A percentile compares a stretch with the other conserved stretches of the same genome.
Conservation (phyloP, 2,113 vertebrate genomes). For the Isichthys henryi region DNA sequence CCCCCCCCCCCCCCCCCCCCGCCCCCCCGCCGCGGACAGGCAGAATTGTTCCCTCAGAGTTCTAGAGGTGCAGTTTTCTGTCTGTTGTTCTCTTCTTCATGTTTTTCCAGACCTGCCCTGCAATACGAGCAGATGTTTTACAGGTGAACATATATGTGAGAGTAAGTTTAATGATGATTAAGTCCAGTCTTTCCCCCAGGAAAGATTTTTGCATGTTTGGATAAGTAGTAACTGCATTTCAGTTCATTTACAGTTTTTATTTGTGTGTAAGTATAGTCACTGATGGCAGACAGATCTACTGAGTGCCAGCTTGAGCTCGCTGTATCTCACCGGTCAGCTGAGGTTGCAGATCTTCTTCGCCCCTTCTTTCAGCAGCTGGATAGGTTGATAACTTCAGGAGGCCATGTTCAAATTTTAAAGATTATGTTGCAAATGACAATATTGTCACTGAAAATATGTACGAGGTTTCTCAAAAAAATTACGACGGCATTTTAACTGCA, state of each 20-base stretch:
- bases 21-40: too few relatives aligned
- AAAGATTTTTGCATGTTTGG: background rate
- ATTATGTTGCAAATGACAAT: background rate
- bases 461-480: background rate
- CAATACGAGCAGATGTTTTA: background rate
- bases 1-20: too few relatives aligned
- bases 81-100: background rate
- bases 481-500: background rate
- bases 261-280: background rate
- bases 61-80: background rate
- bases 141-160: background rate
- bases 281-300: background rate
- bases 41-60: background rate
- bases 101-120: background rate
- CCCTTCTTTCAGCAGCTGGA: background rate
- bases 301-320: background rate
- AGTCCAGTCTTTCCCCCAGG: background rate
- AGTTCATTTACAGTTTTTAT: background rate
- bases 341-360: background rate
- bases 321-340: background rate
- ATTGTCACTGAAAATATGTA: background rate
- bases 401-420: background rate
- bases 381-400: background rate
- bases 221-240: background rate
- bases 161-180: background rate